Percentiles rank a stretch among this genome's conserved stretches.
Conservation (phyloP, 2,888 invertebrate species). For the Ctena decussata region DNA sequence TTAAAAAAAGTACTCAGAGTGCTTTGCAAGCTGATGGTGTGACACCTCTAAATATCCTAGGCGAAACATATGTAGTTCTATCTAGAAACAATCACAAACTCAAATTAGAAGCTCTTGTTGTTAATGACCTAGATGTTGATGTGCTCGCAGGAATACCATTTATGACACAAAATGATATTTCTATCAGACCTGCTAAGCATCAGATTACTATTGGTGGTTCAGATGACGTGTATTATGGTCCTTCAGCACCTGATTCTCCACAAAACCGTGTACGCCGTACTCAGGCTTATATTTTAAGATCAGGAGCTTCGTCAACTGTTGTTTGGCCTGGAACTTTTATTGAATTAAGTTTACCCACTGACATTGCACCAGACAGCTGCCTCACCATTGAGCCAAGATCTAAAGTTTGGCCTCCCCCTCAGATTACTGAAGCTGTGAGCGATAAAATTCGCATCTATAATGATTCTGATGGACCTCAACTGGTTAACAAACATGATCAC, state of each 20-base stretch:
- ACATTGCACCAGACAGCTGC: neutral
- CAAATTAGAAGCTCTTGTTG: neutral
- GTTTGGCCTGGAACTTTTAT: neutral
- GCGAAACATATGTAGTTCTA: neutral
- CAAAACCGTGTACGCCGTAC: neutral
- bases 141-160: neutral
- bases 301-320: neutral
- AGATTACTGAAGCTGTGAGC: neutral
- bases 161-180: neutral
- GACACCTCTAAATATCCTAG: neutral
- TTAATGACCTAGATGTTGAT: neutral
- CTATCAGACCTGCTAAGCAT: neutral
- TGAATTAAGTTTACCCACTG: neutral
- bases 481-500: neutral
- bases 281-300: neutral
- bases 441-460: neutral
- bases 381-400: neutral
- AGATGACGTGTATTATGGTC: neutral
- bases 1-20: neutral
- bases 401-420: neutral
- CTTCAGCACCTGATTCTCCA: neutral
- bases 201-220: neutral
- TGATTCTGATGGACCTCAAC: neutral
- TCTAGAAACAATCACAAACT: neutral
- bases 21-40: neutral